Evolutionary conservation across 64 coral and sea anemone genomes (phyloP), one percentile per base, ranked within the genome.

Genomic region (Exaiptasia diaphana): DNA sequence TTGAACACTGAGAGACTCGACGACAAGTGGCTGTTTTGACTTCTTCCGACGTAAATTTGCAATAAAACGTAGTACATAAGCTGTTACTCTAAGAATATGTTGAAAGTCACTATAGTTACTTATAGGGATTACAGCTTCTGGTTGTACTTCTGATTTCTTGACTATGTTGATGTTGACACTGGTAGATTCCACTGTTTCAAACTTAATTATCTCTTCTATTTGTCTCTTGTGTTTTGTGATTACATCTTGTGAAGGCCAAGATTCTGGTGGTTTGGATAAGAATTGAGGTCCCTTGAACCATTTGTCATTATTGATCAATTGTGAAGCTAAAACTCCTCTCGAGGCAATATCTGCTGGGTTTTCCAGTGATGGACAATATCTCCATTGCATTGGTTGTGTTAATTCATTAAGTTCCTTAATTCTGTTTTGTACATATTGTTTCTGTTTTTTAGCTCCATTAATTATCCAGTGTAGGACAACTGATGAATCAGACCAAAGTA

Each of bases 271-370:
- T 18, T 54, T 8, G 24, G 28, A 34, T 67, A 30, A 4, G 24
- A 36, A 87, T 17, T 41, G 20, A 0, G 74, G 61, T 27, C 85
- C 85, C n/a, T 77, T 87, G 41, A 68, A 87, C 75, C 85, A 79
- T 4, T 28, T 67, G n/a, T 52, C 29, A 24, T 27, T 25, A 0
- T 53, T 68, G 26, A 27, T 21, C 11, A 78, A 52, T 4, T 45
- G 26, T 52, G 68, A 72, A 70, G 61, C 73, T 40, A 68, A 22
- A 12, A 64, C 36, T 38, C 84, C 73, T 31, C 34, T 35, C 8
- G 73, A 87, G 17, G 71, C 44, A 29, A 86, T 17, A 13, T 87
- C 84, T 18, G 73, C 84, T 32, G 84, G 84, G 63, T 87, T 87
- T 25, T 38, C 6, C 29, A 77, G 41, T 28, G 50, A n/a, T 4